Base-by-base conservation (phyloP, 2,888 invertebrate species). In the Scaptomyza reducta region DNA sequence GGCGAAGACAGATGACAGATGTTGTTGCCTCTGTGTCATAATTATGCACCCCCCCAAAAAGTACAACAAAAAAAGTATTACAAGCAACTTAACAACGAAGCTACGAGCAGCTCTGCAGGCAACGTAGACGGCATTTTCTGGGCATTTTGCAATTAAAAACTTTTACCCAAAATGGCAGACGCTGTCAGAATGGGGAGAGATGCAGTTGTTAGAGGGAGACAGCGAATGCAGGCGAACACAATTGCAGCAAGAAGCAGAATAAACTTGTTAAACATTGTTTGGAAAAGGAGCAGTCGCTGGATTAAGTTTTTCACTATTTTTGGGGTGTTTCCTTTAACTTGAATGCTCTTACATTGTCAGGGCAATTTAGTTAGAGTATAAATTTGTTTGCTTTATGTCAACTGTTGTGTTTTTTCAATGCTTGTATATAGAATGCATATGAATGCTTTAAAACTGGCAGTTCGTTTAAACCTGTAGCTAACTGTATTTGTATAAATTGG, bases 81-180 rank as follows among this genome's bases (percentile, higher is more conserved):
- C 81, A 65, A 54, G 62, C 50, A 72, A 77, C 63, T 72, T 80
- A 50, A 40, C 44, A 60, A 54, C 53, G 14, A 16, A 40, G 14
- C 40, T 27, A 42, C 50, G 40, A 16, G 41, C 41, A 14, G 44
- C 53, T 42, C 53, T 42, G 18, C 46, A 41, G 45, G 59, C 35
- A 22, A 29, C 13, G 9, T 31, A 25, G 27, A 9, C 33, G 31
- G 41, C 25, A 46, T 46, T 41, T 31, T 18, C 11, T 66, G 77
- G 73, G 65, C 75, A 66, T 74, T 77, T 74, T 47, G 77, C 80
- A 81, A 81, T 81, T 81, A 81, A 77, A 65, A 87, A 84, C 75
- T 81, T 87, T 82, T 46, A 31, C 57, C 47, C 67, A 56, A 69
- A 66, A 64, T 57, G 25, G 41, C 50, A 72, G 72, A 65, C 55